Evolutionary conservation across 2,113 vertebrate species (phyloP).

Genomic region (Fregata magnificens): DNA sequence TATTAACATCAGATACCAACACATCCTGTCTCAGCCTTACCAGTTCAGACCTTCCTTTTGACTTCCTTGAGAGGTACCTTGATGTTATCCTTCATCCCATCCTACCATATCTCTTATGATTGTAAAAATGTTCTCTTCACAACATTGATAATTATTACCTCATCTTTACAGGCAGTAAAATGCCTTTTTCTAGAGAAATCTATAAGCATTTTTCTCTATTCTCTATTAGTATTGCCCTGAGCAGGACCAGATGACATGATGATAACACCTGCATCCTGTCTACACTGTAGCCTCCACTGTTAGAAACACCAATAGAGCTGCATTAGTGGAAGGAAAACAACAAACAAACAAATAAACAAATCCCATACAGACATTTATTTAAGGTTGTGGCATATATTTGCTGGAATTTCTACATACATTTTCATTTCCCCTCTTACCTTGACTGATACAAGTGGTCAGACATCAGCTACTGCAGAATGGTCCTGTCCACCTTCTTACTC

Average conservation of each 20-base stretch:
- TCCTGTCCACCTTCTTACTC: neutral
- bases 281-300: neutral
- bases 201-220: neutral
- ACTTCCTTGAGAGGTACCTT: neutral
- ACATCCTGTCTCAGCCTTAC: neutral
- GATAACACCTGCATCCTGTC: neutral
- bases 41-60: neutral
- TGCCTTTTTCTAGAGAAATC: neutral
- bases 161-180: neutral
- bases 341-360: neutral
- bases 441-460: neutral
- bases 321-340: neutral
- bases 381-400: neutral
- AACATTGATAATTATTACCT: neutral
- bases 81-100: neutral
- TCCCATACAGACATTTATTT: neutral
- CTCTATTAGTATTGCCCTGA: neutral
- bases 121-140: neutral
- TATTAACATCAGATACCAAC: neutral
- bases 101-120: neutral
- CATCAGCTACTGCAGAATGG: neutral
- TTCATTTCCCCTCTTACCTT: neutral
- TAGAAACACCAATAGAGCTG: neutral
- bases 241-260: neutral
- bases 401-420: neutral